Conservation (phyloP, 2,113 vertebrate species). For the Xiphias gladius region DNA sequence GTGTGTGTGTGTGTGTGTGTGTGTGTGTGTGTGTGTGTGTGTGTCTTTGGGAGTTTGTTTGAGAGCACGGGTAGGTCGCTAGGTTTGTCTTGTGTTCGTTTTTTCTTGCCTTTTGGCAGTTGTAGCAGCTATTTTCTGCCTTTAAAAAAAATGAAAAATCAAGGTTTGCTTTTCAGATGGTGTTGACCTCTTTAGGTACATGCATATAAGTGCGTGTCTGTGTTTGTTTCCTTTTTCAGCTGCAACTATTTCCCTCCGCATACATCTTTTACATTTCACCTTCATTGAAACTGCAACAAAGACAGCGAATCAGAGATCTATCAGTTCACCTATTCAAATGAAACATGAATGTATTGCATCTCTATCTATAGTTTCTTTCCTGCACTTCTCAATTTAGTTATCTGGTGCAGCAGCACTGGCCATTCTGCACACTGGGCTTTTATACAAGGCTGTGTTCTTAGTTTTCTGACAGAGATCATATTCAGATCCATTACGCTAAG, state of each 20-base stretch:
- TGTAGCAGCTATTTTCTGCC: background rate
- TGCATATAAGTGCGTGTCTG: background rate
- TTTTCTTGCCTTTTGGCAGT: background rate
- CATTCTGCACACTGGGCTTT: conserved; percentile 66
- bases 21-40: conserved; percentile 26
- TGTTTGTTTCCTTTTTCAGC: background rate
- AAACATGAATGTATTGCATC: conserved; percentile 55
- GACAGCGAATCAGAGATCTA: conserved; percentile 3
- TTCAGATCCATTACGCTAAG: conserved; percentile 84
- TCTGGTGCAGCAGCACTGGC: conserved; percentile 74
- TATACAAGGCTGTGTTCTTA: conserved; percentile 78
- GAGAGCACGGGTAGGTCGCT: background rate
- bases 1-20: conserved; percentile 24
- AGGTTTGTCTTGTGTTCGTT: conserved; percentile 36
- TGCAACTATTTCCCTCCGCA: background rate
- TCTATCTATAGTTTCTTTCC: conserved; percentile 68
- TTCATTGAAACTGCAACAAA: conserved; percentile 11
- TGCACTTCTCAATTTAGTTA: conserved; percentile 67
- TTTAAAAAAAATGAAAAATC: conserved; percentile 4
- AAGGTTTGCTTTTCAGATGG: background rate
- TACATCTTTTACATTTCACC: conserved; percentile 22
- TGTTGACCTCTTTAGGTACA: background rate
- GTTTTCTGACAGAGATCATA: conserved; percentile 84
- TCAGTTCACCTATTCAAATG: conserved; percentile 47
- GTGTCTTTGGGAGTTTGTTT: too few species aligned